Evolutionary conservation across 2,888 invertebrate species (phyloP).

Genomic region (Ectemnius cavifrons): DNA sequence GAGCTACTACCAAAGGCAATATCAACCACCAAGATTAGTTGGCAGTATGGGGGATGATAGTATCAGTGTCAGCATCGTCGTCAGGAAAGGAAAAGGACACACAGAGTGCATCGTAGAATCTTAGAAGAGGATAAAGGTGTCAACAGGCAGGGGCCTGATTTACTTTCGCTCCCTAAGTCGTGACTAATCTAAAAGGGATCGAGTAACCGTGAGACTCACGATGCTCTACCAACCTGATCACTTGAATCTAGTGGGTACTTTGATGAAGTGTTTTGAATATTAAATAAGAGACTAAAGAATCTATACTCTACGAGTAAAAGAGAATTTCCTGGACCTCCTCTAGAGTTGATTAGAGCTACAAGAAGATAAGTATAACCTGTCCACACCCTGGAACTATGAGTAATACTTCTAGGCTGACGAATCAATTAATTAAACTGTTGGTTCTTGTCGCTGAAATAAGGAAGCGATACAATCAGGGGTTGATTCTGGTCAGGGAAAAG

Average conservation of each 20-base stretch:
- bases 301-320: too few relatives aligned
- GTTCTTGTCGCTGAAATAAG: not conserved
- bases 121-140: conserved; percentile 58
- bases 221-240: conserved; percentile 12
- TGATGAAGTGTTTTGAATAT: not conserved
- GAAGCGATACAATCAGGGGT: not conserved
- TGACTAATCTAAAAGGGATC: conserved; percentile 62
- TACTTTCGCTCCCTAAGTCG: conserved; percentile 68
- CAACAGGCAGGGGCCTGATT: conserved; percentile 62
- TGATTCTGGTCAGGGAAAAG: not conserved
- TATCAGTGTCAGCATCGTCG: conserved; percentile 43
- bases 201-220: conserved; percentile 60
- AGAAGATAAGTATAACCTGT: not conserved
- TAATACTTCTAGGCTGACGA: not conserved
- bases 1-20: not conserved
- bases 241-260: too few relatives aligned
- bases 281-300: not conserved
- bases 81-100: conserved; percentile 14
- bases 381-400: not conserved
- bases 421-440: not conserved
- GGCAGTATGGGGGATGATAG: conserved; percentile 27
- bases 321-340: too few relatives aligned
- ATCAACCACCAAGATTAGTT: conserved; percentile 13
- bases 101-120: conserved; percentile 26
- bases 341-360: too few relatives aligned